phyloP scores from a whole-genome alignment of 2,113 vertebrate species.

The Clinocottus analis region DNA sequence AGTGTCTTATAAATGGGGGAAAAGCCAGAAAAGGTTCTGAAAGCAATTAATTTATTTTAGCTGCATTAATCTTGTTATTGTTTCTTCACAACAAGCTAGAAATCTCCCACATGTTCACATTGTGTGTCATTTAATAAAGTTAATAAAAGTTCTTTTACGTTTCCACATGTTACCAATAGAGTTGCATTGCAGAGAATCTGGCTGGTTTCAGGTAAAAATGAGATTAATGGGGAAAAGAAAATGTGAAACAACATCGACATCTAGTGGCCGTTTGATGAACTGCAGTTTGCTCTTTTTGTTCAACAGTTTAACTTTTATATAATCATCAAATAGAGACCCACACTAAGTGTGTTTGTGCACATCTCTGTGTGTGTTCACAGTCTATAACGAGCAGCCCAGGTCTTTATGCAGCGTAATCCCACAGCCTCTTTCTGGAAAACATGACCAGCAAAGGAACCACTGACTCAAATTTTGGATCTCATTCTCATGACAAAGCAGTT shows the following conservation, averaged over 20 bases:
- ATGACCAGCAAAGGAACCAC: constrained; percentile 88
- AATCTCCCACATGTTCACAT: not conserved
- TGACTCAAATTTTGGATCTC: constrained; percentile 93
- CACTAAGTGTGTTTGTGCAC: constrained; percentile 7
- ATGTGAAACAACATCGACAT: not conserved
- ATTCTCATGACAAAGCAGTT: constrained; percentile 91
- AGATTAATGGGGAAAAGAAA: not conserved
- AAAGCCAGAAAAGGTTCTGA: not conserved
- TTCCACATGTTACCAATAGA: not conserved
- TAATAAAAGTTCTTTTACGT: not conserved
- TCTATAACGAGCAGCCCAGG: constrained; percentile 55
- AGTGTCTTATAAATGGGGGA: not conserved
- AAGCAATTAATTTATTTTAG: not conserved
- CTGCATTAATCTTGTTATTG: not conserved
- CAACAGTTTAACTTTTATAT: constrained; percentile 8
- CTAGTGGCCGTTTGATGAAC: not conserved
- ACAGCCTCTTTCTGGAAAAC: constrained; percentile 88
- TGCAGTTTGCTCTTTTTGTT: not conserved
- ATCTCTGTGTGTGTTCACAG: not conserved
- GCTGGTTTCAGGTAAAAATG: not conserved
- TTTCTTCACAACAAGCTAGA: not conserved
- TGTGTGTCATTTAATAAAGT: not conserved
- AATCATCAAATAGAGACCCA: not conserved
- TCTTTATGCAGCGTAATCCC: constrained; percentile 88
- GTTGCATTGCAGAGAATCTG: not conserved